Evolutionary conservation across 1,140 invertebrate genomes (phyloP), one percentile per base, ranked within the genome.

Genomic region (Myzus persicae): DNA sequence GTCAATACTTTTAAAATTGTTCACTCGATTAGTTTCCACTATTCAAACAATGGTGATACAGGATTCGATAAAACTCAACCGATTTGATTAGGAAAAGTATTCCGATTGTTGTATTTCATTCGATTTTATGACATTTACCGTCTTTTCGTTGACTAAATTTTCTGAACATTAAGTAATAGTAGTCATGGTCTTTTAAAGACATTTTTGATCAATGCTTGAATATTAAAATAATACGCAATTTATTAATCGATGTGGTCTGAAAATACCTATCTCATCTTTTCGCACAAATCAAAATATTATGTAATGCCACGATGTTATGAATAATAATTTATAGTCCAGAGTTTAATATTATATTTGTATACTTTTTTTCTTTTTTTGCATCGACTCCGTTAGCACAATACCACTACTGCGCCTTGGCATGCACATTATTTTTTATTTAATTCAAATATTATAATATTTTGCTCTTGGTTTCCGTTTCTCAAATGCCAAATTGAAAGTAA

Each of bases 391-490:
- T 31, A 76, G 31, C n/a, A 76, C 59, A 76, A 76, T n/a, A 14
- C 59, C 4, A 5, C 31, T 76, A n/a, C 6, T 76, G n/a, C 14
- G 31, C 31, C 4, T 76, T n/a, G 59, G 59, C 14, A 76, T 76
- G 59, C 59, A 76, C 59, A n/a, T 76, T 31, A n/a, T 76, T 76
- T 51, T n/a, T 76, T 76, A 76, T 76, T 76, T 76, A 76, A 76
- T 76, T 76, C n/a, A 31, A n/a, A 76, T 76, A 76, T 76, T 18
- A 76, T n/a, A 76, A 76, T 76, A 20, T 6, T 76, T 4, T 76
- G 31, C 31, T 76, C 14, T 76, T 14, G 14, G 14, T n/a, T 76
- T 76, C 4, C 59, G 59, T n/a, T 76, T 76, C 14, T 3, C 59
- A n/a, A n/a, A 76, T 76, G 59, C 59, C 59, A 76, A 76, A 76